phyloP scores from a whole-genome alignment of 2,888 invertebrate genomes.

The Eilema sororculum region DNA sequence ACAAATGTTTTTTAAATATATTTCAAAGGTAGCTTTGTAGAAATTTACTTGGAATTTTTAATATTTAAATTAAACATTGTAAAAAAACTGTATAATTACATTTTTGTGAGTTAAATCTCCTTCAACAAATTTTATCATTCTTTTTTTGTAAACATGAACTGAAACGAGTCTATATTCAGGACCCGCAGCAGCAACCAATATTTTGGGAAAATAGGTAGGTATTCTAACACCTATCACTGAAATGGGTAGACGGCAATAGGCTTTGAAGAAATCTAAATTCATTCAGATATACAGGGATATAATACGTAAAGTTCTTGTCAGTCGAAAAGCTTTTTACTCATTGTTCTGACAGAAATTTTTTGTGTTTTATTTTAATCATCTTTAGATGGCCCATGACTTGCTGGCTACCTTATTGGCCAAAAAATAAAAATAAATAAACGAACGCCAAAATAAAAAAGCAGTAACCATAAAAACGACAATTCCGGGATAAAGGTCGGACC shows the following conservation, averaged over 20 bases:
- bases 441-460: constrained; percentile 44
- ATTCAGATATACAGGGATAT: too few relatives aligned
- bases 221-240: too few relatives aligned
- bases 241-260: too few relatives aligned
- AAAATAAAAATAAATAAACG: constrained; percentile 23
- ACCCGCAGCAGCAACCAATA: too few relatives aligned
- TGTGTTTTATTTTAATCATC: neutral
- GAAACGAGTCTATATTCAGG: too few relatives aligned
- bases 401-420: neutral
- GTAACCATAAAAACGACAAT: constrained; percentile 57
- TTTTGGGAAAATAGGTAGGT: too few relatives aligned
- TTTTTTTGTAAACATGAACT: too few relatives aligned
- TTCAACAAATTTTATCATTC: too few relatives aligned
- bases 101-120: too few relatives aligned
- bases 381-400: neutral
- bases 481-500: constrained; percentile 54
- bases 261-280: too few relatives aligned
- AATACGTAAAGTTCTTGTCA: too few relatives aligned
- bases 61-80: neutral
- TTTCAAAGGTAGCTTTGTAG: neutral
- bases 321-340: too few relatives aligned
- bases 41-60: neutral
- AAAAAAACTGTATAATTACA: neutral
- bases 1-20: constrained; percentile 7
- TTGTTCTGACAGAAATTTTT: neutral